Evolutionary conservation across 1,140 invertebrate species (phyloP), one percentile per base, ranked within the genome.

Genomic region (Spodoptera frugiperda): DNA sequence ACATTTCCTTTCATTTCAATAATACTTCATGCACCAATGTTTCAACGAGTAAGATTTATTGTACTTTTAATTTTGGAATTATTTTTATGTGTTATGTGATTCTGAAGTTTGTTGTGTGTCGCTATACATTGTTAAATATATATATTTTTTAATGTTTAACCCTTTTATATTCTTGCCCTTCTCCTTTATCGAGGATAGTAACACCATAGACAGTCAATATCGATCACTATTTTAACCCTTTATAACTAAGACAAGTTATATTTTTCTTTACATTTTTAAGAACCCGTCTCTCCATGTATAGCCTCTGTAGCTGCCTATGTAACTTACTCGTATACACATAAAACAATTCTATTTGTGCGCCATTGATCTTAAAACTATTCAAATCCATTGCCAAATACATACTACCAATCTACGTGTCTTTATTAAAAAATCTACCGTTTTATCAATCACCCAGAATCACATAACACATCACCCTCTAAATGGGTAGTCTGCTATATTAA

Each of bases 1-100:
- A 77, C 25, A 67, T 74, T 76, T 49, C 79, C 76, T 73, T 77
- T 57, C 79, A 63, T 74, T 21, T 75, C 30, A 73, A 72, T 78
- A 80, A 84, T 84, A 81, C 75, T 85, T 83, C 72, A 83, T 82
- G 84, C 84, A 86, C 84, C 84, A 84, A 85, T 76, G 54, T 78
- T 77, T 74, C 76, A 21, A 39, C 63, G 30, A 51, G 59, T 53
- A 54, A 51, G 30, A 61, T 39, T 75, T 77, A 80, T 84, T 86
- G 82, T 84, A 86, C 79, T 82, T 63, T 76, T 76, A 49, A 76
- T 75, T 75, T 80, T 53, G 48, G 39, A 70, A 54, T 39, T 63
- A 21, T 8, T 15, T 15, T 65, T 15, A 15, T 44, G 10, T 54
- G 15, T 75, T 63, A 54, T 75, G 72, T 63, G 46, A 75, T 73